Evolutionary conservation across 1,140 invertebrate genomes (phyloP).

Genomic region (Andrena cerasifolii): DNA sequence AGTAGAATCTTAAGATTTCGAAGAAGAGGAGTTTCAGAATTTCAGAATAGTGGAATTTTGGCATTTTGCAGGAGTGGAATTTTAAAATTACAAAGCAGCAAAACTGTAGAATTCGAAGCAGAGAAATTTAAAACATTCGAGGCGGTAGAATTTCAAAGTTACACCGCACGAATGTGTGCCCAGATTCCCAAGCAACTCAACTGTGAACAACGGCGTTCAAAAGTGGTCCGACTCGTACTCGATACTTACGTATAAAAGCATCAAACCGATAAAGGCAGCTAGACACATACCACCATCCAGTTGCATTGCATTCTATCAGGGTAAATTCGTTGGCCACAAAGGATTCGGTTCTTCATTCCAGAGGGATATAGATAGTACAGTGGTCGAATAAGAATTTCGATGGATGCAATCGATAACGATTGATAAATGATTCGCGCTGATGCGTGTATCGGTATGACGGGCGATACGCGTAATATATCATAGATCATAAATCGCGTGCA

Average conservation of each 20-base stretch:
- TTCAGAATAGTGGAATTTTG: too few relatives aligned
- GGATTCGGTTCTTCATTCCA: constrained; percentile 27
- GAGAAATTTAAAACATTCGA: too few relatives aligned
- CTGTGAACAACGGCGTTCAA: not conserved
- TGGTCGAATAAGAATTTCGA: constrained; percentile 25
- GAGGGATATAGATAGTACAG: constrained; percentile 5
- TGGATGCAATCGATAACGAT: constrained; percentile 49
- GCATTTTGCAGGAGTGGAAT: too few relatives aligned
- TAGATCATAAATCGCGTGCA: constrained; percentile 18
- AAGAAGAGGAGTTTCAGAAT: too few relatives aligned
- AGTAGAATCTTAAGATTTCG: too few relatives aligned
- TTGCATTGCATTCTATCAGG: not conserved
- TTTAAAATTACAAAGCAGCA: too few relatives aligned
- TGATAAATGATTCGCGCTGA: constrained; percentile 48
- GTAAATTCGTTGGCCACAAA: constrained; percentile 7
- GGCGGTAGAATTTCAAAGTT: too few relatives aligned
- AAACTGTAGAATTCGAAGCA: too few relatives aligned
- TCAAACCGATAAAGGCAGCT: constrained; percentile 5
- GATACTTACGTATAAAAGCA: not conserved
- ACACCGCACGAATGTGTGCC: not conserved
- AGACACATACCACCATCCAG: not conserved
- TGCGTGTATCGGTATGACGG: constrained; percentile 41
- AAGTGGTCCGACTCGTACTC: constrained; percentile 13
- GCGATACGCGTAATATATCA: constrained; percentile 45
- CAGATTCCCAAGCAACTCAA: not conserved